Percentiles rank a stretch among this genome's conserved stretches.
These are phyloP conservation scores for Sipha maydis DNA, from an alignment of 2,888 invertebrate genomes.

Conservation along the genomic window DNA sequence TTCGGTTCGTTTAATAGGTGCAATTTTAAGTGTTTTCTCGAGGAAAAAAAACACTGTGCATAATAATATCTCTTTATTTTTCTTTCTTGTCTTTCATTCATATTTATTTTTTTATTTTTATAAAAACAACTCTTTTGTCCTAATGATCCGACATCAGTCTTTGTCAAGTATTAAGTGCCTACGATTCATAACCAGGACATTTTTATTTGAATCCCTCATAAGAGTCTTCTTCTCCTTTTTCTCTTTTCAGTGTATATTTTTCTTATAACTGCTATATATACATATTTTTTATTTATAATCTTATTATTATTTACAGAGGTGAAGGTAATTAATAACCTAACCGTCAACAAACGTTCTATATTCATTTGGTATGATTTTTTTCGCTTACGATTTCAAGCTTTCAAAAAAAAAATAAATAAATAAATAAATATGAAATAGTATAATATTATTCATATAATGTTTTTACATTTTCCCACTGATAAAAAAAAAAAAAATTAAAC, in stretches of 20 bases:
- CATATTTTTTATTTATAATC: constrained; percentile 42
- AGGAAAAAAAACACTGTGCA: background rate
- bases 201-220: constrained; percentile 50
- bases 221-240: background rate
- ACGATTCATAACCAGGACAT: constrained; percentile 58
- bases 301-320: constrained; percentile 48
- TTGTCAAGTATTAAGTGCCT: constrained; percentile 59
- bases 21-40: constrained; percentile 13
- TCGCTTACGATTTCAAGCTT: background rate
- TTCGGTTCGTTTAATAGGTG: constrained; percentile 26
- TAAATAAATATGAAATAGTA: background rate
- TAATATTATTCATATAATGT: background rate
- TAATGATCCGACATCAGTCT: constrained; percentile 57
- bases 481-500: background rate
- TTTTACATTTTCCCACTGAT: background rate
- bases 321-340: constrained; percentile 41
- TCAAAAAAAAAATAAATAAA: background rate
- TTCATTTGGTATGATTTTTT: background rate
- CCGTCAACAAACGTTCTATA: constrained; percentile 4
- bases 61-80: background rate
- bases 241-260: background rate
- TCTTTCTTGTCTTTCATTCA: constrained; percentile 22
- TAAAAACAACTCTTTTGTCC: constrained; percentile 30
- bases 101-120: constrained; percentile 18
- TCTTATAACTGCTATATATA: background rate